Evolutionary conservation across 92 coral and sea anemone genomes (phyloP), one percentile per base, ranked within the genome.

Genomic region (Palythoa heliodiscus): DNA sequence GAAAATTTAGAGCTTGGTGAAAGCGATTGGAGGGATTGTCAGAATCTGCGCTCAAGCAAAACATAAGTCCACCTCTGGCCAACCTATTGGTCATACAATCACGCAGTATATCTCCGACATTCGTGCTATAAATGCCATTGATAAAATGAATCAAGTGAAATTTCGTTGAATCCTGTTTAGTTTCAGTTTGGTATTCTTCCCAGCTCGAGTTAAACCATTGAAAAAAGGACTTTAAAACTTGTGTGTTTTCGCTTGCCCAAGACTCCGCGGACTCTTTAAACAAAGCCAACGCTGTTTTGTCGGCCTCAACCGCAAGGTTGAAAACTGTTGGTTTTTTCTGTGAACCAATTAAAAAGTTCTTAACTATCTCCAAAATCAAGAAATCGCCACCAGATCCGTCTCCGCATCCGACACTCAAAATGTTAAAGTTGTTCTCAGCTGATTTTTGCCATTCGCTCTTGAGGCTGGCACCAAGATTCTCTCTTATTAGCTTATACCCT

Each of bases 221-320:
- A 53, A 75, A 75, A 52, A 8, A 10, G 10, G 66, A 52, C 3
- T 52, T 14, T 19, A 19, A 19, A 15, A 75, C 39, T 14, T 53
- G 19, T 6, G 9, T 75, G 40, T 76, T 76, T 29, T 76, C 67
- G 38, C 25, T 37, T 3, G 81, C 64, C 68, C 81, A 76, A 25
- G 81, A 76, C 4, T 53, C 66, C 12, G 81, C 81, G 12, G 81
- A 76, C 12, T 29, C 81, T 76, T 54, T 37, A 76, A 76, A 76
- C 1, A 76, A 14, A 20, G 66, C 19, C 67, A 76, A 38, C 12
- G 19, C 67, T 11, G 23, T 4, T 10, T n/a, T 11, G 11, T 35
- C 25, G 1, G 39, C 38, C 39, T 75, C 80, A 0, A 75, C 19
- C 2, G 66, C 80, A 50, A 50, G 80, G 60, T 23, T 7, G 8